These are phyloP conservation scores for Xenentodon cancila DNA, from an alignment of 2,797 vertebrate genomes.

Conservation along the genomic window DNA sequence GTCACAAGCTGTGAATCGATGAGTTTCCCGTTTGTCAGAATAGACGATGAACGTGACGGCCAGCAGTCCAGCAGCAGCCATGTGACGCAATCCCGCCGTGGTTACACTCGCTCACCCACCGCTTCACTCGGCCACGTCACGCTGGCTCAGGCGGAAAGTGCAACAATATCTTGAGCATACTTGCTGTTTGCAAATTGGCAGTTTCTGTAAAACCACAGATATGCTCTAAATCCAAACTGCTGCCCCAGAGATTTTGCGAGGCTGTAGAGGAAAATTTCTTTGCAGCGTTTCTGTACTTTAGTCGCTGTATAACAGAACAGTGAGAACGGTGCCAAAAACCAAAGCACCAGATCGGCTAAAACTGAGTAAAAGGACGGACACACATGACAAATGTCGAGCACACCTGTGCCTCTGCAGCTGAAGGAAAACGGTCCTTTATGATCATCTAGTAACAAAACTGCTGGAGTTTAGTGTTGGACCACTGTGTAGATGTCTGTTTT, in stretches of 20 bases:
- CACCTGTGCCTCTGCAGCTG: background rate
- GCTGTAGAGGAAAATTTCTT: conserved; percentile 20
- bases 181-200: conserved; percentile 60
- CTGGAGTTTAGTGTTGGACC: conserved; percentile 3
- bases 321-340: conserved; percentile 19
- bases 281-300: conserved; percentile 2
- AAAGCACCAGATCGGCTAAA: conserved; percentile 15
- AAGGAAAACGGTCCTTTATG: background rate
- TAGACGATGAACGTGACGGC: conserved; percentile 40
- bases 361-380: background rate
- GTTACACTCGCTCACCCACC: conserved; percentile 6
- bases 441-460: background rate
- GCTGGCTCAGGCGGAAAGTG: conserved; percentile 24
- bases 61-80: conserved; percentile 33
- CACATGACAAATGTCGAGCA: too few species aligned
- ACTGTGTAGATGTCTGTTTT: conserved; percentile 25
- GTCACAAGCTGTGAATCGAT: background rate
- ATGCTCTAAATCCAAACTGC: conserved; percentile 58
- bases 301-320: conserved; percentile 26
- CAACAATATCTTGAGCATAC: conserved; percentile 58
- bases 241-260: conserved; percentile 25
- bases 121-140: conserved; percentile 29
- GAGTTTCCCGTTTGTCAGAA: background rate
- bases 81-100: conserved; percentile 41
- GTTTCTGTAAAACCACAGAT: conserved; percentile 70